These are phyloP conservation scores for Threskiornis aethiopicus DNA, from an alignment of 2,797 vertebrate species.

Conservation along the genomic window DNA sequence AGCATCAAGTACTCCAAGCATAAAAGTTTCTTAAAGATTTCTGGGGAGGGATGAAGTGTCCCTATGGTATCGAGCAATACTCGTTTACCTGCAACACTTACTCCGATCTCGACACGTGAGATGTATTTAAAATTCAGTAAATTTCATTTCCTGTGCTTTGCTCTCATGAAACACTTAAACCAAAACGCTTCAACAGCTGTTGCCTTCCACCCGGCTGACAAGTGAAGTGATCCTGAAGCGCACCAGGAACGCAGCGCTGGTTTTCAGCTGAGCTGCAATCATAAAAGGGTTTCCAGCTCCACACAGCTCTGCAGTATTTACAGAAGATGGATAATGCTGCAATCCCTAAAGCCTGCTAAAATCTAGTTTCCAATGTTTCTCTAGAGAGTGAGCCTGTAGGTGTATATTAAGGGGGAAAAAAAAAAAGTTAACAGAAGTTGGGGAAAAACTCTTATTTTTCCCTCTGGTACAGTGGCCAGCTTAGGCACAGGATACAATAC, in stretches of 20 bases:
- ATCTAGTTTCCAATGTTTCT: not conserved
- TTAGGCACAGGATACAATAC: rapidly evolving
- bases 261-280: not conserved
- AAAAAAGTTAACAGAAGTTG: not conserved
- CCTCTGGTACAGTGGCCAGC: not conserved
- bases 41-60: not conserved
- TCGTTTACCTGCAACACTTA: not conserved
- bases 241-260: not conserved
- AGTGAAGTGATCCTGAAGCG: not conserved
- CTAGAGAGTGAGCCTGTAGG: not conserved
- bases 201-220: not conserved
- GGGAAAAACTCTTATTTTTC: not conserved
- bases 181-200: not conserved
- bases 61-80: not conserved
- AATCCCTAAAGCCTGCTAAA: not conserved
- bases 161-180: not conserved
- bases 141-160: not conserved
- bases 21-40: not conserved
- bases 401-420: not conserved
- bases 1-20: not conserved
- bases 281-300: not conserved
- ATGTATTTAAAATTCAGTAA: not conserved
- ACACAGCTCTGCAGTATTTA: not conserved
- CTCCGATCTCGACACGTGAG: rapidly evolving
- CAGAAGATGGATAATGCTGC: not conserved